A percentile compares a stretch with the other conserved stretches of the same genome.
Evolutionary conservation across 1,140 invertebrate genomes (phyloP).

Genomic region (Bombus pyrosoma): DNA sequence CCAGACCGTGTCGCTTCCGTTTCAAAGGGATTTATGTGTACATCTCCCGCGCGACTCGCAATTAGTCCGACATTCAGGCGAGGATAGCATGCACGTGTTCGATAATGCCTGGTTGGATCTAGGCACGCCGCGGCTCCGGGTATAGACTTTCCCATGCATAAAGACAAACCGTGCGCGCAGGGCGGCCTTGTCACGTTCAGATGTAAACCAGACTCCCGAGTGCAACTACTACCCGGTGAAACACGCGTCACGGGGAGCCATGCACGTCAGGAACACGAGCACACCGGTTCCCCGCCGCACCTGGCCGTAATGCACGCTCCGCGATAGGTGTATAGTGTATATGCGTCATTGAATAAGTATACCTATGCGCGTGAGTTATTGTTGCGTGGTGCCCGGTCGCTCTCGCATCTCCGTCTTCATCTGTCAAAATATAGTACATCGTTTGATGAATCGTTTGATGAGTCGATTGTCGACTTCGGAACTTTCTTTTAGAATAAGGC

Average conservation of each 20-base stretch:
- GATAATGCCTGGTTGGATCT: conserved; percentile 62
- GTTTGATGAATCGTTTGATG: neutral
- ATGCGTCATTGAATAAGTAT: conserved; percentile 45
- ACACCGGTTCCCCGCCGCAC: conserved; percentile 62
- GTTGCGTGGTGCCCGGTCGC: neutral
- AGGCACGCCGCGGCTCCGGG: conserved; percentile 27
- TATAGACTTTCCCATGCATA: conserved; percentile 77
- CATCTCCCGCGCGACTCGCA: conserved; percentile 52
- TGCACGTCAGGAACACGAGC: conserved; percentile 76
- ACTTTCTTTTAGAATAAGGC: no score
- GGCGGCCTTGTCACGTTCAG: conserved; percentile 79
- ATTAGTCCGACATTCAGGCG: conserved; percentile 67
- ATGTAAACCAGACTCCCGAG: conserved; percentile 72
- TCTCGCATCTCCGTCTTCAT: neutral
- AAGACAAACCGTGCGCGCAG: conserved; percentile 75
- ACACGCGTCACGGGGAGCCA: conserved; percentile 73
- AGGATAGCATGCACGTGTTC: conserved; percentile 52
- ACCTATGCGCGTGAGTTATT: conserved; percentile 47
- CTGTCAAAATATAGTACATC: conserved; percentile 1
- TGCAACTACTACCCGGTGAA: conserved; percentile 67
- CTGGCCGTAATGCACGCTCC: conserved; percentile 58
- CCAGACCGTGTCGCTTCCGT: conserved; percentile 42
- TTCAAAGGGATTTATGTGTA: conserved; percentile 55
- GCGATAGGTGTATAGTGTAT: conserved; percentile 27
- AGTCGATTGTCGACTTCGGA: neutral